Percentiles rank a stretch among this genome's conserved stretches.
phyloP scores from a whole-genome alignment of 2,888 invertebrate genomes.

The Lasioglossum figueresi region DNA sequence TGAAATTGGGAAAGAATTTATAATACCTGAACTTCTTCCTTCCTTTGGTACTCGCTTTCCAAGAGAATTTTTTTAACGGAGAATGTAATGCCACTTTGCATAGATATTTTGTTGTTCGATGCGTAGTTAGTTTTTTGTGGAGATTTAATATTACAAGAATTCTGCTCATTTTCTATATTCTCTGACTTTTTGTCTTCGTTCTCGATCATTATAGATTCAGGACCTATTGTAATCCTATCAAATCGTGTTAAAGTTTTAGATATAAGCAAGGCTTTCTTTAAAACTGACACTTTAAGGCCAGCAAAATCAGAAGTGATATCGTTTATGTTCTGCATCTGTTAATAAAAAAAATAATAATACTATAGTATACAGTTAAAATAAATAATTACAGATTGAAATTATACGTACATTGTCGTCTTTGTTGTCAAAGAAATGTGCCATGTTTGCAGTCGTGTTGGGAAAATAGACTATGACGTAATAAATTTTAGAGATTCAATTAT shows the following conservation, averaged over 20 bases:
- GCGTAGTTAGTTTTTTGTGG: constrained; percentile 76
- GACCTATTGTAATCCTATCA: constrained; percentile 86
- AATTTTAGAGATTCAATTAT: constrained; percentile 33
- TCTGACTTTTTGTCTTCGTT: constrained; percentile 63
- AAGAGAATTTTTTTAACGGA: constrained; percentile 79
- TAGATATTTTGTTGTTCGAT: constrained; percentile 79
- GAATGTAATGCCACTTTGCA: constrained; percentile 75
- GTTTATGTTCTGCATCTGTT: constrained; percentile 62
- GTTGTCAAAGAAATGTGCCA: constrained; percentile 67
- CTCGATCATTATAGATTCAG: constrained; percentile 79
- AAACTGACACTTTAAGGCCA: constrained; percentile 86
- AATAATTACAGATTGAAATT: background rate
- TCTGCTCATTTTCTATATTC: constrained; percentile 74
- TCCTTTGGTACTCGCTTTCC: constrained; percentile 79
- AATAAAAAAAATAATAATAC: constrained; percentile 17
- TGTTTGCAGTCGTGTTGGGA: constrained; percentile 37
- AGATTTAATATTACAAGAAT: constrained; percentile 61
- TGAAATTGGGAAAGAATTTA: background rate
- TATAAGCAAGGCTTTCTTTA: constrained; percentile 86
- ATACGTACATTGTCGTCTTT: constrained; percentile 64
- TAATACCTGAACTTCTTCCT: constrained; percentile 77
- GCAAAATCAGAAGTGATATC: constrained; percentile 83
- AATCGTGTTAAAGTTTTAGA: constrained; percentile 82
- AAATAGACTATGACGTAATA: constrained; percentile 26
- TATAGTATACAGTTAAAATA: background rate